Evolutionary conservation across 2,113 vertebrate genomes (phyloP).

Genomic region (Chloebia gouldiae): DNA sequence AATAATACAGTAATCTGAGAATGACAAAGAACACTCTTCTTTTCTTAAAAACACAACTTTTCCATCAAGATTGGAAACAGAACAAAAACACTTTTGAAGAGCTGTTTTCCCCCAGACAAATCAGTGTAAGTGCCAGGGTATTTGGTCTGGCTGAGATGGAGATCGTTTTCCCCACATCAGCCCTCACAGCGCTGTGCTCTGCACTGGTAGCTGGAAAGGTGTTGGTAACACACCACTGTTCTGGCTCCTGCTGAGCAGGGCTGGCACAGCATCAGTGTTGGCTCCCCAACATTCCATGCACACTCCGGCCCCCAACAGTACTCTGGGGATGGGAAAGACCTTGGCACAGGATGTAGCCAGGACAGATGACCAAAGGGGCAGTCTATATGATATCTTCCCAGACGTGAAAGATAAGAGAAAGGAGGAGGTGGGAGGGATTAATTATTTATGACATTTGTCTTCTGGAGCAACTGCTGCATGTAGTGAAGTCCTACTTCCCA

Average conservation of each 20-base stretch:
- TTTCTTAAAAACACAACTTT: slow-evolving; percentile 34
- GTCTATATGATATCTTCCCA: neutral
- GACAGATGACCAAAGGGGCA: neutral
- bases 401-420: neutral
- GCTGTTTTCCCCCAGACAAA: neutral
- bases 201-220: neutral
- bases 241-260: neutral
- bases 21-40: slow-evolving; percentile 12
- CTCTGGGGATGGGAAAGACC: neutral
- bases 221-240: neutral
- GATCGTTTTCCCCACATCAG: neutral
- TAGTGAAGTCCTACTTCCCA: neutral
- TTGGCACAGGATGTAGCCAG: neutral
- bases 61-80: neutral
- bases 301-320: neutral
- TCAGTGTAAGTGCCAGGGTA: neutral
- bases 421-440: accelerated
- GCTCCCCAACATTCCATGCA: no score
- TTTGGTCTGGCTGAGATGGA: neutral
- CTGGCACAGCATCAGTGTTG: neutral
- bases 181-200: accelerated
- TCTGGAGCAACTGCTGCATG: neutral
- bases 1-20: slow-evolving; percentile 60
- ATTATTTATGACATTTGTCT: neutral
- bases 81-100: neutral